phyloP scores from a whole-genome alignment of 2,888 invertebrate species.

The Zeuzera pyrina region DNA sequence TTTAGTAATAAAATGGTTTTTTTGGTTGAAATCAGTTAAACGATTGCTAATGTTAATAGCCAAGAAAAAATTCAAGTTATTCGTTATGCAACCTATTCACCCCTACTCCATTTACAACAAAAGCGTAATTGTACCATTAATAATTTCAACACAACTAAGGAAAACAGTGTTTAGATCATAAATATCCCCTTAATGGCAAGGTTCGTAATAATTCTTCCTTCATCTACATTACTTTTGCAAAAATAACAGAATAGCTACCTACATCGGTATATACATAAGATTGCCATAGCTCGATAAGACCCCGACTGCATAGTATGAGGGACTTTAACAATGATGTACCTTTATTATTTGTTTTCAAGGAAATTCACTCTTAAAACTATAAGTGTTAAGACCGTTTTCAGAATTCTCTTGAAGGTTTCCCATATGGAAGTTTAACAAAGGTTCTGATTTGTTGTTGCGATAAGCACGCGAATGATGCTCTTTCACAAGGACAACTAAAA shows the following conservation, averaged over 20 bases:
- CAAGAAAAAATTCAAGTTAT: too few relatives aligned
- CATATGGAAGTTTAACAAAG: conserved; percentile 42
- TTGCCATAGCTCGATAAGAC: conserved; percentile 50
- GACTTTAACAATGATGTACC: conserved; percentile 36
- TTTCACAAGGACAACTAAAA: conserved; percentile 55
- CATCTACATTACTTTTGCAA: conserved; percentile 63
- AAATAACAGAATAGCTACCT: conserved; percentile 66
- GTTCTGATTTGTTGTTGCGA: conserved; percentile 58
- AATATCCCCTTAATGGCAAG: conserved; percentile 53
- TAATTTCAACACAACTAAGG: conserved; percentile 46
- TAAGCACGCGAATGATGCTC: conserved; percentile 57
- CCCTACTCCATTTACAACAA: conserved; percentile 18
- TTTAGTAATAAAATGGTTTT: too few relatives aligned
- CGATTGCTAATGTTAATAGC: too few relatives aligned
- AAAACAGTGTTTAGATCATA: conserved; percentile 40
- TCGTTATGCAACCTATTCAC: too few relatives aligned
- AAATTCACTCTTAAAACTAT: conserved; percentile 35
- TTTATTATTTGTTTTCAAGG: conserved; percentile 32
- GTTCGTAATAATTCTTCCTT: conserved; percentile 50
- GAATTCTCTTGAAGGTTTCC: conserved; percentile 20
- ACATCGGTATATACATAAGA: conserved; percentile 47
- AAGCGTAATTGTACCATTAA: conserved; percentile 38
- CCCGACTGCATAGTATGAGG: conserved; percentile 45
- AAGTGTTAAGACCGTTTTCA: conserved; percentile 36
- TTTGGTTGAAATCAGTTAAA: too few relatives aligned